Evolutionary conservation across 1,140 invertebrate species (phyloP).

Genomic region (Bombus sylvicola): DNA sequence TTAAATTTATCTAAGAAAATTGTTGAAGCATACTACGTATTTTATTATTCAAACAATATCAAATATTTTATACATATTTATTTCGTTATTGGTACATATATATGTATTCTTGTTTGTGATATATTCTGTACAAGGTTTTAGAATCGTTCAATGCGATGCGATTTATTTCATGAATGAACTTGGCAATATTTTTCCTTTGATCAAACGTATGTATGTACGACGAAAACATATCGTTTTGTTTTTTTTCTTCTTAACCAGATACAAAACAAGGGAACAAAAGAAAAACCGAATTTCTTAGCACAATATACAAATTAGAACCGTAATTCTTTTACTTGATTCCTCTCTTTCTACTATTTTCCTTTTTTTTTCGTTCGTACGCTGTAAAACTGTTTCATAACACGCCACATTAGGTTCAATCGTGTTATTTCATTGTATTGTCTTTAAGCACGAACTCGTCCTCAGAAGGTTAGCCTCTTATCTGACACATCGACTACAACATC

Average conservation of each 20-base stretch:
- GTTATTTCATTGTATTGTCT: background rate
- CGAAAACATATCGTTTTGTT: background rate
- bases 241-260: background rate
- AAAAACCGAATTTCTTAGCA: background rate
- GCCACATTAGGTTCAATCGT: background rate
- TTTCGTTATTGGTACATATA: conserved; percentile 3
- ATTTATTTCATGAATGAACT: background rate
- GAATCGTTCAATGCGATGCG: background rate
- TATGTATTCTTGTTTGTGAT: background rate
- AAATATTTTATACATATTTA: conserved; percentile 10
- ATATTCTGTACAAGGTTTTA: background rate
- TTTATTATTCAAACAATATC: background rate
- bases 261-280: background rate
- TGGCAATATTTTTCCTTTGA: background rate
- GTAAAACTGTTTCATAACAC: background rate
- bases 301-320: background rate
- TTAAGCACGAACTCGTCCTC: background rate
- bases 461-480: conserved; percentile 36
- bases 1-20: background rate
- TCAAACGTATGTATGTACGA: background rate
- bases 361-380: background rate
- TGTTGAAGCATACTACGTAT: background rate
- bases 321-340: background rate
- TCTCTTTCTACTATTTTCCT: background rate
- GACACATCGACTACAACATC: background rate